Conservation (phyloP, 2,113 vertebrate species). For the Tragulus kanchil region DNA sequence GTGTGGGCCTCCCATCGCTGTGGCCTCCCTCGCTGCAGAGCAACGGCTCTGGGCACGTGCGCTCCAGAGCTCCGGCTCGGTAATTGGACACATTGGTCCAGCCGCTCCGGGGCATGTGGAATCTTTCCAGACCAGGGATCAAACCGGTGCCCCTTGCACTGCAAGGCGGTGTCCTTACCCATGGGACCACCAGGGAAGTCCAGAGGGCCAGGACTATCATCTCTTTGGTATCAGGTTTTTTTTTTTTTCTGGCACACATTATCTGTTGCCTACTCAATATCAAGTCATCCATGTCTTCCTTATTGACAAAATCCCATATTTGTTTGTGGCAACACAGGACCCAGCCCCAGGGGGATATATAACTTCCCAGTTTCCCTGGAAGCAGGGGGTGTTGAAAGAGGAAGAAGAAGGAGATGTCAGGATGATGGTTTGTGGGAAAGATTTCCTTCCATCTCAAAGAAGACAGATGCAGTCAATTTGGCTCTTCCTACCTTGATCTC, state of each 20-base stretch:
- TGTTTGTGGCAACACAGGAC: not conserved
- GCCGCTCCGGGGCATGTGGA: too few species aligned
- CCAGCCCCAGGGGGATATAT: not conserved
- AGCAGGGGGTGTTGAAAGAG: not conserved
- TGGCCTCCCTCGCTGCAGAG: too few species aligned
- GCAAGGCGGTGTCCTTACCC: too few species aligned
- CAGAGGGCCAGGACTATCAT: not conserved
- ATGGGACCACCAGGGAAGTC: too few species aligned
- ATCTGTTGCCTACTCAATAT: not conserved
- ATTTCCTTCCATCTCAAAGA: slow-evolving; percentile 13
- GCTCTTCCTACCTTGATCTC: not conserved
- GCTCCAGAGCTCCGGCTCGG: too few species aligned
- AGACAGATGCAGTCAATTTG: not conserved
- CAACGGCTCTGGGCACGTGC: too few species aligned
- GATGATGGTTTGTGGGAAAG: slow-evolving; percentile 18
- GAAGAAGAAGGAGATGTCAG: not conserved
- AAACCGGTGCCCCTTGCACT: too few species aligned
- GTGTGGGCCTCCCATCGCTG: too few species aligned
- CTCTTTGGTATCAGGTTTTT: not conserved
- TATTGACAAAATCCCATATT: not conserved
- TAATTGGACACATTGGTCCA: too few species aligned
- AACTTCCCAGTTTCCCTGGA: not conserved
- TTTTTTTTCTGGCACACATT: not conserved
- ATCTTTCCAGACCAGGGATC: too few species aligned
- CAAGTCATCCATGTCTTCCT: not conserved